Evolutionary conservation across 2,888 invertebrate species (phyloP).

Genomic region (Cerastis rubricosa): DNA sequence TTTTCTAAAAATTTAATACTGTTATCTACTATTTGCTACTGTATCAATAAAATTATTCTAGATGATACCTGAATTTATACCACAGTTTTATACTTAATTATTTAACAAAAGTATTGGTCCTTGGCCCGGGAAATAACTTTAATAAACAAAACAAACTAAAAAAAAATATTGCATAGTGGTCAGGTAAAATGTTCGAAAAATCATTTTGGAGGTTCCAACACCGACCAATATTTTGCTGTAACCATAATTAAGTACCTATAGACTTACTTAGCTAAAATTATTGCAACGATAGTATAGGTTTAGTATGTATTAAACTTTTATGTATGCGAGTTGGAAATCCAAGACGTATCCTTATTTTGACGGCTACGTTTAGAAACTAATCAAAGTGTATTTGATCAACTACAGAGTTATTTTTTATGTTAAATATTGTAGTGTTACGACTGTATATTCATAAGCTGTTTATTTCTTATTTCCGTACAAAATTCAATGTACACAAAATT

Average conservation of each 20-base stretch:
- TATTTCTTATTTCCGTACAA: conserved; percentile 60
- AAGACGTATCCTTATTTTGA: not conserved
- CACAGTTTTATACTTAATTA: not conserved
- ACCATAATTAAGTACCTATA: not conserved
- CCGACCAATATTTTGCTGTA: not conserved
- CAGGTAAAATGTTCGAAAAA: not conserved
- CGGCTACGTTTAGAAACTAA: conserved; percentile 35
- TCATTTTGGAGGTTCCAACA: not conserved
- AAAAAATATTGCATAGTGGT: not conserved
- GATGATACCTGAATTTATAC: not conserved
- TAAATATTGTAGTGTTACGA: conserved; percentile 50
- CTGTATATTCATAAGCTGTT: conserved; percentile 56
- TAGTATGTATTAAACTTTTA: not conserved
- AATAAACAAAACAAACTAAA: not conserved
- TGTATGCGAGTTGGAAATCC: not conserved
- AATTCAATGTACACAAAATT: conserved; percentile 57
- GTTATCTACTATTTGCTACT: not conserved
- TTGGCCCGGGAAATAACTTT: not conserved
- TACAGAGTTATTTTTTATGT: conserved; percentile 39
- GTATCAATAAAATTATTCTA: not conserved
- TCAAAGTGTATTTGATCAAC: conserved; percentile 49
- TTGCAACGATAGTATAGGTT: not conserved
- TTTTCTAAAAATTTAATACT: not conserved
- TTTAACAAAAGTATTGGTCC: not conserved
- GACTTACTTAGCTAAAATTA: not conserved